A percentile compares a stretch with the other conserved stretches of the same genome.
Evolutionary conservation across 1,140 invertebrate species (phyloP).

Genomic region (Bombus confusus): DNA sequence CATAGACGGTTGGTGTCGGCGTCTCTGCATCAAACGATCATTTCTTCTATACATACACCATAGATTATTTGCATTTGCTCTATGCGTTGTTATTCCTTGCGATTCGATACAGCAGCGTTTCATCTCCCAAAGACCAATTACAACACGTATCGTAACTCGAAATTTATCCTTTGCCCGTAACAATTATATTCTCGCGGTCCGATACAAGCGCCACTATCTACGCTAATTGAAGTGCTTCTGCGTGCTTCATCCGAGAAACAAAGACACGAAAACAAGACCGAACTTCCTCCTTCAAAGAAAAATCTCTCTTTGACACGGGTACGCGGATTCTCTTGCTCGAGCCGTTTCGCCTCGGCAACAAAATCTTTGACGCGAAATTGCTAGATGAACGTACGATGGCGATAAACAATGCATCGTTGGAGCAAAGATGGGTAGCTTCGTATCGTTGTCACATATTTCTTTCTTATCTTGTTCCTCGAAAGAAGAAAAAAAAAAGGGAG

Average conservation of each 20-base stretch:
- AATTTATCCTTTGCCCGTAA: slow-evolving; percentile 13
- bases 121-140: slow-evolving; percentile 28
- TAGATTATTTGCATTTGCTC: background rate
- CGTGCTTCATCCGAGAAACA: background rate
- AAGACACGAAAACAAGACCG: background rate
- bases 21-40: slow-evolving; percentile 37
- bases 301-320: background rate
- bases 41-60: background rate
- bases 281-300: background rate
- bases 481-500: too few species aligned
- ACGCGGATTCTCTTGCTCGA: background rate
- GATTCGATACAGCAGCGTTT: background rate
- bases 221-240: slow-evolving; percentile 15
- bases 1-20: background rate
- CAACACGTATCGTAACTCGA: background rate
- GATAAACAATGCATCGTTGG: background rate
- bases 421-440: background rate
- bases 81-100: slow-evolving; percentile 32
- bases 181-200: slow-evolving; percentile 16
- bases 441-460: background rate
- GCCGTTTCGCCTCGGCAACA: too few species aligned
- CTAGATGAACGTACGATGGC: background rate
- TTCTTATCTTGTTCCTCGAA: background rate
- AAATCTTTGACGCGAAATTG: slow-evolving; percentile 11
- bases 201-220: background rate